Conservation (phyloP, 1,140 invertebrate species). For the Caenorhabditis brenneri region DNA sequence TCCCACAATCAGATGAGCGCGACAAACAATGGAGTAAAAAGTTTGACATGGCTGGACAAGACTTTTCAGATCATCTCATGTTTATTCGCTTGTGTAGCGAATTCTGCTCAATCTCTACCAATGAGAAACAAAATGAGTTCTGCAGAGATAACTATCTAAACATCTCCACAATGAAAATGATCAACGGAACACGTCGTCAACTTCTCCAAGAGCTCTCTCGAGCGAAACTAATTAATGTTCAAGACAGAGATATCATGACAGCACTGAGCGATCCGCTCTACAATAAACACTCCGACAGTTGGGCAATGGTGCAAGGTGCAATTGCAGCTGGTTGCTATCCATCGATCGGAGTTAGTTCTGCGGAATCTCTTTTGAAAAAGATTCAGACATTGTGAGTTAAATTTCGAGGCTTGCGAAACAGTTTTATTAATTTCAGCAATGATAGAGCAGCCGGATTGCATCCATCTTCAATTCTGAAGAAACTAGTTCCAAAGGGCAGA, state of each 20-base stretch:
- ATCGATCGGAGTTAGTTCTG: slow-evolving; percentile 60
- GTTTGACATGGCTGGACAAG: slow-evolving; percentile 79
- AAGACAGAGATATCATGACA: slow-evolving; percentile 52
- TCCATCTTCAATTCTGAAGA: slow-evolving; percentile 59
- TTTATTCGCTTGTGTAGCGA: slow-evolving; percentile 75
- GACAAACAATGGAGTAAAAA: slow-evolving; percentile 74
- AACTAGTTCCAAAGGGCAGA: slow-evolving; percentile 56
- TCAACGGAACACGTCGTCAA: slow-evolving; percentile 73
- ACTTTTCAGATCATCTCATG: slow-evolving; percentile 89
- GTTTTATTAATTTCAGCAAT: background rate
- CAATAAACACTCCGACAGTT: slow-evolving; percentile 57
- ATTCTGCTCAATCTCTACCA: background rate
- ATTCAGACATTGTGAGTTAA: slow-evolving; percentile 63
- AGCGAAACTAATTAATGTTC: slow-evolving; percentile 55
- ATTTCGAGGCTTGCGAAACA: background rate
- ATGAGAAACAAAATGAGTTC: background rate
- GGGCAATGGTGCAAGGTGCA: slow-evolving; percentile 69
- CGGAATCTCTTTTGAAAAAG: slow-evolving; percentile 61
- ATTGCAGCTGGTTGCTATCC: slow-evolving; percentile 71
- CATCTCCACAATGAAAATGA: slow-evolving; percentile 79
- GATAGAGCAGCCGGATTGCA: slow-evolving; percentile 58
- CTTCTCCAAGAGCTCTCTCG: slow-evolving; percentile 62
- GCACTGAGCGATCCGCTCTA: slow-evolving; percentile 52
- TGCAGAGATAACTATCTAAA: slow-evolving; percentile 24
- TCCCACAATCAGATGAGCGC: slow-evolving; percentile 62